Evolutionary conservation across 2,113 vertebrate species (phyloP).

Genomic region (Acrocephalus kingi): DNA sequence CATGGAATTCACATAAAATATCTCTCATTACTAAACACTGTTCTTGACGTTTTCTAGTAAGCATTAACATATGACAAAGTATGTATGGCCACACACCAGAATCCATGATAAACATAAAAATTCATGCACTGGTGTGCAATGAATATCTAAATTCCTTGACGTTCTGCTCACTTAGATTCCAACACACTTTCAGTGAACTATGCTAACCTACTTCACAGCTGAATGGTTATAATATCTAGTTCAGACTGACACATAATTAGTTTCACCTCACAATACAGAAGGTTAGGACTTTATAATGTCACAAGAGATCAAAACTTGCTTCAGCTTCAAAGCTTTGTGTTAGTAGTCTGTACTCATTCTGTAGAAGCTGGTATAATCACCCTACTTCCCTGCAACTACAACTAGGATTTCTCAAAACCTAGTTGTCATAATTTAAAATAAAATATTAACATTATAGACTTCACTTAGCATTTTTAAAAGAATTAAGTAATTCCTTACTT

Average conservation of each 20-base stretch:
- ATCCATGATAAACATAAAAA: background rate
- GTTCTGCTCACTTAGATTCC: background rate
- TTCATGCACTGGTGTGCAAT: background rate
- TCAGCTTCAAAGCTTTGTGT: background rate
- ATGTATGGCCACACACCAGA: background rate
- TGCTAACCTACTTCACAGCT: slow-evolving; percentile 18
- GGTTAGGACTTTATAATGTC: slow-evolving; percentile 4
- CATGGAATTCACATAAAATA: background rate
- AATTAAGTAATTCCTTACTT: background rate
- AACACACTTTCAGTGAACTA: slow-evolving; percentile 12
- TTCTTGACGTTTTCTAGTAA: background rate
- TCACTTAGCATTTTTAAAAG: background rate
- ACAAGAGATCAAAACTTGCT: background rate
- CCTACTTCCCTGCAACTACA: background rate
- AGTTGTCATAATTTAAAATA: background rate
- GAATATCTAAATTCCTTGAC: background rate
- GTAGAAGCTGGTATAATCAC: background rate
- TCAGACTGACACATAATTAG: slow-evolving; percentile 14
- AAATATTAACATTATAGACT: background rate
- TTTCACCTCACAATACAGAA: slow-evolving; percentile 19
- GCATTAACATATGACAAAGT: background rate
- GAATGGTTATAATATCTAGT: background rate
- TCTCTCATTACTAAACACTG: background rate
- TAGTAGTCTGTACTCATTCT: background rate
- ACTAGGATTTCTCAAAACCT: background rate